Percentiles rank a stretch among this genome's conserved stretches.
phyloP scores from a whole-genome alignment of 2,888 invertebrate genomes.

The Helobdella robusta region DNA sequence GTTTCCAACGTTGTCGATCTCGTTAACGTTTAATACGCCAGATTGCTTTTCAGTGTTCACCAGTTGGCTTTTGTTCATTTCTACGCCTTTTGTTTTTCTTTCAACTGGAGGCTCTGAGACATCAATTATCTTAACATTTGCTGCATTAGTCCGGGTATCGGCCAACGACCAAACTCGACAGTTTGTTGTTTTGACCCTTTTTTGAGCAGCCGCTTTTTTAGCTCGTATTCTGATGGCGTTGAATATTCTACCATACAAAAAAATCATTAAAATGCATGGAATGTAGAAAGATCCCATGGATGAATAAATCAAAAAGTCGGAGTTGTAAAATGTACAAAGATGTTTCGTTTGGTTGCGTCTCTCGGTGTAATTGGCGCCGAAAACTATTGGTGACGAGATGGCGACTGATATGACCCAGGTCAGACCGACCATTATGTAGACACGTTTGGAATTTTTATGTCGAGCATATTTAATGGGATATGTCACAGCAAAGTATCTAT shows the following conservation, averaged over 20 bases:
- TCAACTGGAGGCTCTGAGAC: too few species aligned
- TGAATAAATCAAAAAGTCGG: constrained; percentile 93
- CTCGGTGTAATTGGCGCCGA: constrained; percentile 67
- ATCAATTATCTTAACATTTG: too few species aligned
- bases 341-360: constrained; percentile 33
- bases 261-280: constrained; percentile 92
- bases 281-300: constrained; percentile 97
- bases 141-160: too few species aligned
- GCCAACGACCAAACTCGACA: too few species aligned
- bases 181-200: constrained; percentile 27
- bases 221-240: constrained; percentile 60
- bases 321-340: constrained; percentile 80
- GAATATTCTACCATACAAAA: constrained; percentile 92
- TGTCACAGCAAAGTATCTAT: constrained; percentile 98
- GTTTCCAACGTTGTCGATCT: too few species aligned
- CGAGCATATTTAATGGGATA: constrained; percentile 97
- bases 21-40: too few species aligned
- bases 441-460: constrained; percentile 77
- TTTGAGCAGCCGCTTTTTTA: constrained; percentile 30
- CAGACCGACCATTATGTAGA: constrained; percentile 83
- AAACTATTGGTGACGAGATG: constrained; percentile 88
- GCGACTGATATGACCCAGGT: constrained; percentile 92
- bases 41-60: too few species aligned
- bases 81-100: too few species aligned
- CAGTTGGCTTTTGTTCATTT: too few species aligned